Conservation (phyloP, 2,797 vertebrate species). For the Melanogrammus aeglefinus region DNA sequence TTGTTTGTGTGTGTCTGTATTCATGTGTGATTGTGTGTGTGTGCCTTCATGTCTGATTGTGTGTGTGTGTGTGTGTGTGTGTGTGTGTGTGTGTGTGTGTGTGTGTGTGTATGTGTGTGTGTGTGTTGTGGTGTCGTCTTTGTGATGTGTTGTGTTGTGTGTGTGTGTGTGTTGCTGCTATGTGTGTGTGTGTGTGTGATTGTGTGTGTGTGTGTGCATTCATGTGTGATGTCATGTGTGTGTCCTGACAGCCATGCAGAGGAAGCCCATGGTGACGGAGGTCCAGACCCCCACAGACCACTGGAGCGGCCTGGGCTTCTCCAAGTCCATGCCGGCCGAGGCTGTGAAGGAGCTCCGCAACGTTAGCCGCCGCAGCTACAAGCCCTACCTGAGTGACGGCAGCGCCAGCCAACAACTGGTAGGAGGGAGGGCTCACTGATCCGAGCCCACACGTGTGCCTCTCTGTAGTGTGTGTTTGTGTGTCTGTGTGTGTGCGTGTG, state of each 20-base stretch:
- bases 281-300: constrained; percentile 80
- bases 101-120: background rate
- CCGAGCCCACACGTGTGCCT: too few relatives aligned
- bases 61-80: too few relatives aligned
- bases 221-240: constrained; percentile 2
- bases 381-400: constrained; percentile 68
- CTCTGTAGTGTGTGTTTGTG: too few relatives aligned
- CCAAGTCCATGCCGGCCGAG: constrained; percentile 81
- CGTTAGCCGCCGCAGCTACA: constrained; percentile 75
- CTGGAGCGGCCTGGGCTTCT: constrained; percentile 83
- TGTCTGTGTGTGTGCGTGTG: too few relatives aligned
- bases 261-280: constrained; percentile 77
- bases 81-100: too few relatives aligned
- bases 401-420: constrained; percentile 60
- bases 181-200: background rate
- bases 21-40: too few relatives aligned
- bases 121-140: too few relatives aligned
- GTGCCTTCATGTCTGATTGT: too few relatives aligned
- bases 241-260: constrained; percentile 74
- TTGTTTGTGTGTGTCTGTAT: too few relatives aligned
- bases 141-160: background rate
- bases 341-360: constrained; percentile 76
- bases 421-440: background rate
- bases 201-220: background rate
- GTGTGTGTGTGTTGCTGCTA: too few relatives aligned